These are phyloP conservation scores for Agrochola lota DNA, from an alignment of 2,888 invertebrate genomes.

Conservation along the genomic window DNA sequence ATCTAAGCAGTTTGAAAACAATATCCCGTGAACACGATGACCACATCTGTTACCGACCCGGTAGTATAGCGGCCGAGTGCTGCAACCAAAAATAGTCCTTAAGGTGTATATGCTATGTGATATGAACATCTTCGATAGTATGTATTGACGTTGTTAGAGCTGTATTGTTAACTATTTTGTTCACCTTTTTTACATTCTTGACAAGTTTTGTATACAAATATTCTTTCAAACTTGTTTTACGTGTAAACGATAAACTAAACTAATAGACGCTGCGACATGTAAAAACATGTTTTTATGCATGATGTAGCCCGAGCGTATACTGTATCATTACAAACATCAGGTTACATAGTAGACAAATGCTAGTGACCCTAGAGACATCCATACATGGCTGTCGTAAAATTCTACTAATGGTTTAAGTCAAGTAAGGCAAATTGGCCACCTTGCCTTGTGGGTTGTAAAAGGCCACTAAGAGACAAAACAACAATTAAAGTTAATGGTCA, in stretches of 20 bases:
- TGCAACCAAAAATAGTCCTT: too few relatives aligned
- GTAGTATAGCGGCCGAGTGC: too few relatives aligned
- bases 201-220: neutral
- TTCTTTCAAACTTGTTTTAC: neutral
- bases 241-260: neutral
- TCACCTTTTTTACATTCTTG: neutral
- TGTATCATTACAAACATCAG: neutral
- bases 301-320: too few relatives aligned
- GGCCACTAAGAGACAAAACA: neutral
- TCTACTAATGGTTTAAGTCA: neutral
- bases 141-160: neutral
- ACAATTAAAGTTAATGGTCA: neutral
- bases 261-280: neutral
- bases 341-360: neutral
- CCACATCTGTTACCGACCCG: too few relatives aligned
- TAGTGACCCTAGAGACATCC: neutral
- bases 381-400: neutral
- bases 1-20: too few relatives aligned
- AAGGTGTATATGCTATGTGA: too few relatives aligned
- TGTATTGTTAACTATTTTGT: neutral
- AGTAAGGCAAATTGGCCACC: neutral
- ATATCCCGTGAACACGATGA: too few relatives aligned
- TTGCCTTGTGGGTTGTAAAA: neutral
- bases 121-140: too few relatives aligned
- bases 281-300: neutral